Conservation (phyloP, 2,888 invertebrate species). For the Tiliacea citrago region DNA sequence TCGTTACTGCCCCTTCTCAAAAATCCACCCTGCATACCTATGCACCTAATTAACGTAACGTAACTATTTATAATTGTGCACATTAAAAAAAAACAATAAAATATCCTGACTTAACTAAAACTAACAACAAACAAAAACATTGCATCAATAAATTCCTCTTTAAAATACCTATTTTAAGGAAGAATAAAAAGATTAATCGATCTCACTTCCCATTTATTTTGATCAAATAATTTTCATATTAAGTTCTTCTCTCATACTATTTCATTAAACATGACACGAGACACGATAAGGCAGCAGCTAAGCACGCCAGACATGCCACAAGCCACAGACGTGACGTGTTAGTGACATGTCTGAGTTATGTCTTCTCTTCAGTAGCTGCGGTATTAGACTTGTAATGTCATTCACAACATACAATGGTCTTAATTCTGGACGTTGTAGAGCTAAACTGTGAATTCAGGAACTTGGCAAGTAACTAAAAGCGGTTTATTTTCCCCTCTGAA, state of each 20-base stretch:
- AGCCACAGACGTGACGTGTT: slow-evolving; percentile 10
- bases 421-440: background rate
- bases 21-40: too few relatives aligned
- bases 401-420: background rate
- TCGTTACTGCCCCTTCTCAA: too few relatives aligned
- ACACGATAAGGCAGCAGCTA: too few relatives aligned
- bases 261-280: background rate
- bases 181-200: background rate
- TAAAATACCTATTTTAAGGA: background rate
- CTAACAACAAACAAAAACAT: too few relatives aligned
- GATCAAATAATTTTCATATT: background rate
- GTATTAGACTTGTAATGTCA: slow-evolving; percentile 15
- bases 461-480: background rate
- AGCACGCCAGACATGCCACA: slow-evolving; percentile 5
- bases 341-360: slow-evolving; percentile 30
- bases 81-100: too few relatives aligned
- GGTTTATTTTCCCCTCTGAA: background rate
- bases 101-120: too few relatives aligned
- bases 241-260: background rate
- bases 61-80: too few relatives aligned
- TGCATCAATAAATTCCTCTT: too few relatives aligned
- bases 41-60: too few relatives aligned
- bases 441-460: background rate
- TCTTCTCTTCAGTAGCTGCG: slow-evolving; percentile 2
- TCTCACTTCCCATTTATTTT: background rate